These are phyloP conservation scores for Troides helena DNA, from an alignment of 2,888 invertebrate species.

Conservation along the genomic window DNA sequence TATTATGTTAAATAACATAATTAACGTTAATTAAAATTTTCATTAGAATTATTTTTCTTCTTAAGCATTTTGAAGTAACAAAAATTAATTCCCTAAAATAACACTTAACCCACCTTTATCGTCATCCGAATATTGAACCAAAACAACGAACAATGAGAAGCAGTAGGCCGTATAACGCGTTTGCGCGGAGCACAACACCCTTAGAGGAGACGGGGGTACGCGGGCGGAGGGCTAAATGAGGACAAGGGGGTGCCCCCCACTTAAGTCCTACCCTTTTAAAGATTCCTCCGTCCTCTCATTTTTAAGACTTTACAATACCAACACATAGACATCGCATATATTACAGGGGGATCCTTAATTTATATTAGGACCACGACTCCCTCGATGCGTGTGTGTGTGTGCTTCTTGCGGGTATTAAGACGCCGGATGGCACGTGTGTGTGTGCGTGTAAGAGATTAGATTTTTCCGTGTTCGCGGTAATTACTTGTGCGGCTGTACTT, in stretches of 20 bases:
- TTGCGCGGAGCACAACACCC: slow-evolving; percentile 61
- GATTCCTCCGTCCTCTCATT: slow-evolving; percentile 78
- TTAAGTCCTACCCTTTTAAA: slow-evolving; percentile 80
- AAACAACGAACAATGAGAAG: slow-evolving; percentile 73
- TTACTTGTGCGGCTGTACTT: slow-evolving; percentile 50
- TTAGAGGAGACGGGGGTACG: slow-evolving; percentile 33
- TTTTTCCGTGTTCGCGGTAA: slow-evolving; percentile 76
- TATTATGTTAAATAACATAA: neutral
- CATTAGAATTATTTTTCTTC: neutral
- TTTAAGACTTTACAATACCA: slow-evolving; percentile 80
- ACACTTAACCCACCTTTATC: slow-evolving; percentile 70
- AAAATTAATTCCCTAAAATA: slow-evolving; percentile 58
- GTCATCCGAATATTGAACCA: slow-evolving; percentile 71
- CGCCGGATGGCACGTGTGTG: slow-evolving; percentile 31
- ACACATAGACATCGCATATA: slow-evolving; percentile 63
- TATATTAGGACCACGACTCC: slow-evolving; percentile 49
- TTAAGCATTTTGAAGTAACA: slow-evolving; percentile 11
- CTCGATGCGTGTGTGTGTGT: slow-evolving; percentile 44
- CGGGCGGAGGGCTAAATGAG: slow-evolving; percentile 38
- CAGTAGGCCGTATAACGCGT: slow-evolving; percentile 73
- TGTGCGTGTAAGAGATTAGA: slow-evolving; percentile 64
- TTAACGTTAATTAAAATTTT: neutral
- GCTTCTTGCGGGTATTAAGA: slow-evolving; percentile 46
- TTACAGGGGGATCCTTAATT: slow-evolving; percentile 64
- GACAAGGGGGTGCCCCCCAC: slow-evolving; percentile 59